phyloP scores from a whole-genome alignment of 1,140 invertebrate genomes.

The Schlechtendalia chinensis region DNA sequence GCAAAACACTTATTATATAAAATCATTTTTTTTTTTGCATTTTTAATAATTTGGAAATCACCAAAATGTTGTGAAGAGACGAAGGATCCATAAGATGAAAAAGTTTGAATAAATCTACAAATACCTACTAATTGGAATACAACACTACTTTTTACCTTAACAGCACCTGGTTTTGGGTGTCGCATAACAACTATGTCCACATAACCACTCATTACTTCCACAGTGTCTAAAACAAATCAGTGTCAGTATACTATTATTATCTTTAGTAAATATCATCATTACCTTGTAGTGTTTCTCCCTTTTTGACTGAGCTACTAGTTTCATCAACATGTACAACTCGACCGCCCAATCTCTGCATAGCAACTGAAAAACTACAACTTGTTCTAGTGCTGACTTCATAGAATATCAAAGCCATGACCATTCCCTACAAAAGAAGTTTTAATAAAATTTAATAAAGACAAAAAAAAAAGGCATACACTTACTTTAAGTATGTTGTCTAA shows the following conservation, averaged over 20 bases:
- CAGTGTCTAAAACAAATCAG: constrained; percentile 64
- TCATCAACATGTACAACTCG: constrained; percentile 86
- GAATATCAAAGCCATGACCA: constrained; percentile 93
- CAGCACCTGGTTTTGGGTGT: constrained; percentile 91
- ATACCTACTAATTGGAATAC: too few species aligned
- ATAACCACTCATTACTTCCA: constrained; percentile 81
- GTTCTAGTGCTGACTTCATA: constrained; percentile 97
- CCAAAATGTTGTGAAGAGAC: too few species aligned
- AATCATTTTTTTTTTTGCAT: too few species aligned
- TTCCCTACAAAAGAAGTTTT: constrained; percentile 63
- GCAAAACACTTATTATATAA: too few species aligned
- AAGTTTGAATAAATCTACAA: too few species aligned
- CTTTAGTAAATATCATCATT: constrained; percentile 12
- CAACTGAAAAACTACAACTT: constrained; percentile 90
- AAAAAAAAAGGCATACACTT: constrained; percentile 47
- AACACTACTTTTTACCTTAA: constrained; percentile 79
- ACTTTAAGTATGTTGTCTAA: constrained; percentile 83
- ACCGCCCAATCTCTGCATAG: constrained; percentile 94
- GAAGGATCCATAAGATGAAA: too few species aligned
- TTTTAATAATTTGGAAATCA: too few species aligned
- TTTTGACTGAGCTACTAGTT: constrained; percentile 87
- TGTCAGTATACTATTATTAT: constrained; percentile 6
- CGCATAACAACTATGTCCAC: constrained; percentile 90
- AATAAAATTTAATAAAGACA: background rate
- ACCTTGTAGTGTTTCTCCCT: constrained; percentile 93